These are phyloP conservation scores for Gymnocheta viridis DNA, from an alignment of 2,888 invertebrate species.

Conservation along the genomic window DNA sequence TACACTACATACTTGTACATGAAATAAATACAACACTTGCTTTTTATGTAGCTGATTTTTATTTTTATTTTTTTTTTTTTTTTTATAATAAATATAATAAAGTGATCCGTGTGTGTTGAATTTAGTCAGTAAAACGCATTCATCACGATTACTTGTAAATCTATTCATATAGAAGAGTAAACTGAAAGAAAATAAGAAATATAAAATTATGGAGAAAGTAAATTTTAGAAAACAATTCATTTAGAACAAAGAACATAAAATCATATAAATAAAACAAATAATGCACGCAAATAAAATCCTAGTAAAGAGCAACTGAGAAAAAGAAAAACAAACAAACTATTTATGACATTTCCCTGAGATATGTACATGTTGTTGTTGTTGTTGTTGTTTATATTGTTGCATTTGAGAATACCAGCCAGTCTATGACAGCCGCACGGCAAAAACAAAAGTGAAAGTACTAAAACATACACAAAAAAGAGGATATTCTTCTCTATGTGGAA, in stretches of 20 bases:
- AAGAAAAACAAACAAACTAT: neutral
- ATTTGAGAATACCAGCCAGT: constrained; percentile 7
- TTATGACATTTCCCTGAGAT: constrained; percentile 5
- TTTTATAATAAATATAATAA: constrained; percentile 71
- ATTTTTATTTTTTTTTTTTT: constrained; percentile 55
- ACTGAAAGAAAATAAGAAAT: constrained; percentile 1
- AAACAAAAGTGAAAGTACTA: constrained; percentile 59
- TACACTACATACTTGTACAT: constrained; percentile 16
- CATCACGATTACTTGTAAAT: constrained; percentile 74
- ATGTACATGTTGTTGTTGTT: constrained; percentile 4
- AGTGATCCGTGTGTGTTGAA: constrained; percentile 75
- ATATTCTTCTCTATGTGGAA: constrained; percentile 10
- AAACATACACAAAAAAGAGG: constrained; percentile 29
- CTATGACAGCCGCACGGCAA: constrained; percentile 10
- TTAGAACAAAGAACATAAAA: constrained; percentile 25
- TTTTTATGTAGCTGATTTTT: constrained; percentile 29
- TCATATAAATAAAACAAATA: neutral
- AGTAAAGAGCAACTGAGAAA: constrained; percentile 14
- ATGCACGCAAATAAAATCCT: neutral
- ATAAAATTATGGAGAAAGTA: constrained; percentile 43
- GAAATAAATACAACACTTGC: constrained; percentile 40
- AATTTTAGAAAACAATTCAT: constrained; percentile 24
- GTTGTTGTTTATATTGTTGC: neutral
- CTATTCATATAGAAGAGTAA: constrained; percentile 8
- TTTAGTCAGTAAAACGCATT: constrained; percentile 79